These are phyloP conservation scores for Spinus pinus DNA, from an alignment of 2,797 vertebrate species.

Conservation along the genomic window DNA sequence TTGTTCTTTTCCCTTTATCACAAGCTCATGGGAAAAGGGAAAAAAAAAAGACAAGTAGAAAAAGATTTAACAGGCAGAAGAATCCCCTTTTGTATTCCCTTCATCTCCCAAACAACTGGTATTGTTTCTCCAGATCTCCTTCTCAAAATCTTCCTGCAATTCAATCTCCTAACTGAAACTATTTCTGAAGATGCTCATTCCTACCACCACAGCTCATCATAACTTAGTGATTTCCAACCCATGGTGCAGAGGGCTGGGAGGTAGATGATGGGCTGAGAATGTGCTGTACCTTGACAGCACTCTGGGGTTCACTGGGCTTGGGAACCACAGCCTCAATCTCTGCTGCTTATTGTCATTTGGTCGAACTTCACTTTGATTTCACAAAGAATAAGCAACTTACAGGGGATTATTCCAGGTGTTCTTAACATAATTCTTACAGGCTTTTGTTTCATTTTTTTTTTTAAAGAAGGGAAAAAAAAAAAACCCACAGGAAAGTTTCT, in stretches of 20 bases:
- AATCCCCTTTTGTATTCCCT: neutral
- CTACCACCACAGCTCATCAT: neutral
- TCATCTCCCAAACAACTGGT: neutral
- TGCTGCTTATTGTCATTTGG: neutral
- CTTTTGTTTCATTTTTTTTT: fast-evolving
- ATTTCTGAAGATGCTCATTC: neutral
- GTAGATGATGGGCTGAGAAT: neutral
- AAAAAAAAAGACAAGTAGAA: neutral
- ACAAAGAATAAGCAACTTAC: neutral
- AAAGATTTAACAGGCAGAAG: neutral
- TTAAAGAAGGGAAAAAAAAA: neutral
- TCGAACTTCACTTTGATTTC: neutral
- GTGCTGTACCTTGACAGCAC: neutral
- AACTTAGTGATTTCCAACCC: neutral
- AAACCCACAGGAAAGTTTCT: neutral
- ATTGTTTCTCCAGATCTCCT: neutral
- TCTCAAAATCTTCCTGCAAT: neutral
- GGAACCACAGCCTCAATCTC: neutral
- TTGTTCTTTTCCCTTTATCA: neutral
- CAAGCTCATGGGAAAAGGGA: neutral
- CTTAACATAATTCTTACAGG: neutral
- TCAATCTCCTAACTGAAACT: neutral
- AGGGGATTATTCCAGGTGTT: neutral
- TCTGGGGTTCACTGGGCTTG: neutral
- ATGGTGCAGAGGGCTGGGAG: neutral